Evolutionary conservation across 2,113 vertebrate species (phyloP), one percentile per base, ranked within the genome.

Genomic region (Jaculus jaculus): DNA sequence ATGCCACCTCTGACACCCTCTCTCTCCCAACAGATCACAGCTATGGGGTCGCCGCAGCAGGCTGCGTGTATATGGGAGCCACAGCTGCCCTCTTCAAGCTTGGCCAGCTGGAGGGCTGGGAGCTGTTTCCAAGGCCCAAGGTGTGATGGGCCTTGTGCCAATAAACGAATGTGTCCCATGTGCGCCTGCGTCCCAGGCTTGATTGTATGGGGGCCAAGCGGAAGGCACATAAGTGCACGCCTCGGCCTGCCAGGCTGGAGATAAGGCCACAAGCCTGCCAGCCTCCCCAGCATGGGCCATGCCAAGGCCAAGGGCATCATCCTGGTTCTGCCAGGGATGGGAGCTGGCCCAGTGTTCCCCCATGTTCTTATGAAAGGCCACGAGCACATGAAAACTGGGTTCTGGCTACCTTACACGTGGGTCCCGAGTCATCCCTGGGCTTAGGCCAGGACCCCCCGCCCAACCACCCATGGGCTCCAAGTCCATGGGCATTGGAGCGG

Each of bases 401-500:
- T 20, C 63, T 10, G 20, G 18, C 84, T n/a, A n/a, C 83, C n/a
- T 24, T 8, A 12, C 4, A 0, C 23, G 16, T 23, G 23, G 81
- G 39, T 32, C 58, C 26, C 21, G 16, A 17, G 10, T 34, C 60
- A n/a, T 17, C 26, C 68, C 69, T 39, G 68, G 30, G 54, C 51
- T 28, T 12, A 0, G 69, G n/a, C 68, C 68, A 28, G 26, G 26
- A 47, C 84, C 34, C 51, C 17, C 16, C 23, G 51, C n/a, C 68
- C 68, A 68, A 85, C 51, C 26, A 32, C 28, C 17, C 1, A 7
- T 4, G 61, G 16, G 37, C 58, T 87, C 84, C 84, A 87, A 74
- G 34, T 92, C 92, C 92, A 84, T 63, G 37, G 83, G 80, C 84
- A 12, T 13, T 86, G 91, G 89, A 95, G 93, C 71, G 4, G 69